Evolutionary conservation across 2,113 vertebrate species (phyloP).

Genomic region (Ariopsis seemanni): DNA sequence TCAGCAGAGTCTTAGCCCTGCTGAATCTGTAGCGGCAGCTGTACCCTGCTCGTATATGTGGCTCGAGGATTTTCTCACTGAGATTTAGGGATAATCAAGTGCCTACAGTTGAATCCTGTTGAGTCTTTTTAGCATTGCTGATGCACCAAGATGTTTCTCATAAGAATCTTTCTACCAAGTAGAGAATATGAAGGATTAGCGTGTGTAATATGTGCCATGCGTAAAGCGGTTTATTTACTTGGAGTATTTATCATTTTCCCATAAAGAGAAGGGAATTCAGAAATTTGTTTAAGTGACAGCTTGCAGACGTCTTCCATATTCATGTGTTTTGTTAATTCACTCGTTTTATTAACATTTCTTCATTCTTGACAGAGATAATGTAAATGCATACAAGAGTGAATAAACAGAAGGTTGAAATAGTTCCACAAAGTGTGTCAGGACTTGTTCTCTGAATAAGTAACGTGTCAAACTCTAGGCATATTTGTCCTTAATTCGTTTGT

Average conservation of each 20-base stretch:
- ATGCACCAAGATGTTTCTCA: background rate
- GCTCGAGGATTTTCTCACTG: constrained; percentile 56
- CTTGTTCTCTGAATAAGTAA: background rate
- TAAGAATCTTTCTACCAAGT: too few species aligned
- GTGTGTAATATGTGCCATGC: background rate
- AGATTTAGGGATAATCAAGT: background rate
- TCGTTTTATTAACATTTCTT: constrained; percentile 14
- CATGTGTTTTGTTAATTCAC: background rate
- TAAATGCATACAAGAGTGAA: background rate
- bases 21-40: constrained; percentile 69
- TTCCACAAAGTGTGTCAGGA: background rate
- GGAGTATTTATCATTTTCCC: background rate
- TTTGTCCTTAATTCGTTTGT: background rate
- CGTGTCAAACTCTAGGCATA: background rate
- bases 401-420: background rate
- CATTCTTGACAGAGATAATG: background rate
- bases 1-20: constrained; percentile 71
- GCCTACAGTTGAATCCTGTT: background rate
- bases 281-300: background rate
- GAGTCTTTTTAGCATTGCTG: background rate
- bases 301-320: background rate
- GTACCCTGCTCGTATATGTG: constrained; percentile 62
- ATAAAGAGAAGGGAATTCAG: background rate
- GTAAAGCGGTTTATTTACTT: background rate
- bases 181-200: background rate